phyloP scores from a whole-genome alignment of 92 coral and sea anemone genomes.

The Epizoanthus rinbou region DNA sequence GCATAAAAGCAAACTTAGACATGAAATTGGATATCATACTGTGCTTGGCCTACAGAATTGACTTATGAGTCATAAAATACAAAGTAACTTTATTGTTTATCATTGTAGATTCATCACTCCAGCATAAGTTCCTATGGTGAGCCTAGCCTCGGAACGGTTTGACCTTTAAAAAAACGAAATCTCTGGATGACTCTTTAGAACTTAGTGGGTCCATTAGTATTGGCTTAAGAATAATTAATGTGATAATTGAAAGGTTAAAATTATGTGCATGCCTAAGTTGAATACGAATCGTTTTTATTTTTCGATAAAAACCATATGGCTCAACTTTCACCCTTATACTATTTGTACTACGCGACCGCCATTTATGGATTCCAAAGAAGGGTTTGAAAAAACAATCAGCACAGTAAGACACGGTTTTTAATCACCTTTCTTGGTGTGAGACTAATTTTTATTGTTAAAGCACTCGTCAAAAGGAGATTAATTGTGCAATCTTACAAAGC shows the following conservation, averaged over 20 bases:
- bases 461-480: constrained; percentile 44
- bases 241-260: not conserved
- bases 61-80: constrained; percentile 21
- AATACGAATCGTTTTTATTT: too few species aligned
- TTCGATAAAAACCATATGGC: not conserved
- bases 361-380: constrained; percentile 25
- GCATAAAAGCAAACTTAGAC: constrained; percentile 1
- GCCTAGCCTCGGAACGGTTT: not conserved
- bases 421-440: constrained; percentile 41
- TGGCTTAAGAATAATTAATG: not conserved
- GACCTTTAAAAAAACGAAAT: not conserved
- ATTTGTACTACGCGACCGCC: not conserved
- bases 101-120: constrained; percentile 10
- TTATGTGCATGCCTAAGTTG: not conserved
- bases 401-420: constrained; percentile 23
- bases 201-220: not conserved
- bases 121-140: constrained; percentile 10
- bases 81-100: constrained; percentile 1
- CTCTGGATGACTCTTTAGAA: not conserved
- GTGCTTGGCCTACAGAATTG: not conserved
- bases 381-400: constrained; percentile 35
- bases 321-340: not conserved
- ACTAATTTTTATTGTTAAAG: constrained; percentile 41
- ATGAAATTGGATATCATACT: constrained; percentile 18
- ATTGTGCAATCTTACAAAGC: constrained; percentile 13